Evolutionary conservation across 2,888 invertebrate species (phyloP).

Genomic region (Megastigmus dorsalis): DNA sequence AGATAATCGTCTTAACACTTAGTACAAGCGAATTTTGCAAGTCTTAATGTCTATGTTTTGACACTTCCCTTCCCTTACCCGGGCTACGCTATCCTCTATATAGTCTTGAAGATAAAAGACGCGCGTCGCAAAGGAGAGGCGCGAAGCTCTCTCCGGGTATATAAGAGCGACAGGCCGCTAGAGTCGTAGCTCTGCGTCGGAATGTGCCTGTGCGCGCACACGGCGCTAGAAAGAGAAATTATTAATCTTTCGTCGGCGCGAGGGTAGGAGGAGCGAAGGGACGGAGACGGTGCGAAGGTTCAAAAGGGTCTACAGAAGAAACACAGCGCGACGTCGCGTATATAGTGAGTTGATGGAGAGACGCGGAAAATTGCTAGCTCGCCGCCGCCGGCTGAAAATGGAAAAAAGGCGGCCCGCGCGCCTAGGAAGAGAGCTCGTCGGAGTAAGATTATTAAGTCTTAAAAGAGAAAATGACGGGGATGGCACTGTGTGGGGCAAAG

Average conservation of each 20-base stretch:
- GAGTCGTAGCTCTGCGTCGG: no score
- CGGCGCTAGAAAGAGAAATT: conserved; percentile 55
- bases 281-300: conserved; percentile 45
- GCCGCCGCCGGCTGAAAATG: conserved; percentile 17
- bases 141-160: no score
- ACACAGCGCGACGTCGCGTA: conserved; percentile 11
- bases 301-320: conserved; percentile 41
- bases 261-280: no score
- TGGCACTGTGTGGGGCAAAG: not conserved
- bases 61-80: no score
- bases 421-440: conserved; percentile 24
- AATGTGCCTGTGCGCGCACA: not conserved
- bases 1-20: no score
- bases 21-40: no score
- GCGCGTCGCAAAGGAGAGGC: no score
- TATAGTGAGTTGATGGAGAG: conserved; percentile 50
- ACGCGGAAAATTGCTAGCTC: conserved; percentile 56
- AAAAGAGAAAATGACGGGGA: not conserved
- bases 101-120: conserved; percentile 23
- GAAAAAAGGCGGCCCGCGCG: not conserved
- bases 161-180: no score
- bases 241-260: conserved; percentile 60
- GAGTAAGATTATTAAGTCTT: conserved; percentile 20
- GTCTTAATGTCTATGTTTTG: no score
- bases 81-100: no score